Evolutionary conservation across 30 jellyfish, hydroid and myxozoan species (phyloP), one percentile per base, ranked within the genome.

Genomic region (Hydractinia symbiolongicarpus): DNA sequence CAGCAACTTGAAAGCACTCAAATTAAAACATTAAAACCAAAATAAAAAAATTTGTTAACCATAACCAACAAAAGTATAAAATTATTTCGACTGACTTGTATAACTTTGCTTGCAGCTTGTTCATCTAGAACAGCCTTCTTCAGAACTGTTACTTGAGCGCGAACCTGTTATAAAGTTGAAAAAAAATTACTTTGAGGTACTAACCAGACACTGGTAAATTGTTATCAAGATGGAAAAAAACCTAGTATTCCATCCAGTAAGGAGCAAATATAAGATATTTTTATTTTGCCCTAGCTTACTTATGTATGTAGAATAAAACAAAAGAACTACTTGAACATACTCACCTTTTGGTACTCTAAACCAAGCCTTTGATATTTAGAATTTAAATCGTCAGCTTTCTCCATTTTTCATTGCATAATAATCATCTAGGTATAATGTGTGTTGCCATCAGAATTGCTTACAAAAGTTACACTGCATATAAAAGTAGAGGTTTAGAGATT

Each of bases 81-180:
- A 30, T 30, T 30, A 30, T 10, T 73, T n/a, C 4, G 50, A 30
- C 50, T 44, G 74, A 91, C 98, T 88, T 91, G 96, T 44, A 78
- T 74, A 9, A 81, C 61, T 64, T 75, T 91, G 84, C 71, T 83
- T 61, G 86, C 68, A 5, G 86, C 79, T 76, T 91, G 98, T 76
- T 91, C 98, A 74, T 91, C 98, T 5, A 91, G 74, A 11, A 91
- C 98, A 57, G 95, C 98, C 60, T 91, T 91, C 83, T 91, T 91
- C 73, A 91, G 77, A 55, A 91, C 98, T 78, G 92, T 84, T 79
- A 91, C 95, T 79, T 91, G 98, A 9, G 98, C 96, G 5, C 98
- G 84, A 19, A 83, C 88, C 98, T 91, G 86, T 16, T 79, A 81
- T 21, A 81, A 53, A 77, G 70, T 16, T 67, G 9, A 44, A 75